A percentile compares a stretch with the other conserved stretches of the same genome.
phyloP scores from a whole-genome alignment of 2,797 vertebrate species.

The Pelochelys cantorii region DNA sequence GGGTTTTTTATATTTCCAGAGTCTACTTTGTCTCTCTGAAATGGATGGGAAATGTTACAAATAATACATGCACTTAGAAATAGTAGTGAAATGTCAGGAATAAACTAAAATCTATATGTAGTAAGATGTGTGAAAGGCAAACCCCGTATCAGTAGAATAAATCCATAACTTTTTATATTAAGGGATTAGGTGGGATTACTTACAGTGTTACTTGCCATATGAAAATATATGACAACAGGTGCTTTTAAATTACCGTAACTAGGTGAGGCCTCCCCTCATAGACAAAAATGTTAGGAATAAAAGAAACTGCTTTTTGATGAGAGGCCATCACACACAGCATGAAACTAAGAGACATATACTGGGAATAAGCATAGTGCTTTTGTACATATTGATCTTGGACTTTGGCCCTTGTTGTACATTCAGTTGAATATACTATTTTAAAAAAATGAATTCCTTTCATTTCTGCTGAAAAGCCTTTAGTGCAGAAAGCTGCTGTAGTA shows the following conservation, averaged over 20 bases:
- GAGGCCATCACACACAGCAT: conserved; percentile 58
- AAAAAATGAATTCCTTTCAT: background rate
- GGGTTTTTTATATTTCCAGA: background rate
- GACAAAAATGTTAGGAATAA: conserved; percentile 47
- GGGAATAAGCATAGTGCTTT: conserved; percentile 31
- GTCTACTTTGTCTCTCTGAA: background rate
- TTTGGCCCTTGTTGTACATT: background rate
- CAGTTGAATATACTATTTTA: background rate
- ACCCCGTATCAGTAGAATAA: conserved; percentile 8
- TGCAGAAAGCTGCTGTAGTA: background rate
- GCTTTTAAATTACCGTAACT: conserved; percentile 68
- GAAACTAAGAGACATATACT: conserved; percentile 59
- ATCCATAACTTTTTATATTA: background rate
- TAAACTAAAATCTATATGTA: conserved; percentile 38
- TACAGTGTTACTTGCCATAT: conserved; percentile 53
- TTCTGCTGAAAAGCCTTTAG: background rate
- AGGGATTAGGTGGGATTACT: conserved; percentile 67
- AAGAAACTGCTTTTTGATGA: conserved; percentile 34
- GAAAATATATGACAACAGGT: conserved; percentile 71
- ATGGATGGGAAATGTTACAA: background rate
- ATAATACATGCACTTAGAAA: background rate
- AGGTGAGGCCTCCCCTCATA: conserved; percentile 58
- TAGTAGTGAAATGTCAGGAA: background rate
- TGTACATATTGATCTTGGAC: background rate
- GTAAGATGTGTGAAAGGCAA: conserved; percentile 53